These are phyloP conservation scores for Drosophila repletoides DNA, from an alignment of 1,140 invertebrate genomes.

Conservation along the genomic window DNA sequence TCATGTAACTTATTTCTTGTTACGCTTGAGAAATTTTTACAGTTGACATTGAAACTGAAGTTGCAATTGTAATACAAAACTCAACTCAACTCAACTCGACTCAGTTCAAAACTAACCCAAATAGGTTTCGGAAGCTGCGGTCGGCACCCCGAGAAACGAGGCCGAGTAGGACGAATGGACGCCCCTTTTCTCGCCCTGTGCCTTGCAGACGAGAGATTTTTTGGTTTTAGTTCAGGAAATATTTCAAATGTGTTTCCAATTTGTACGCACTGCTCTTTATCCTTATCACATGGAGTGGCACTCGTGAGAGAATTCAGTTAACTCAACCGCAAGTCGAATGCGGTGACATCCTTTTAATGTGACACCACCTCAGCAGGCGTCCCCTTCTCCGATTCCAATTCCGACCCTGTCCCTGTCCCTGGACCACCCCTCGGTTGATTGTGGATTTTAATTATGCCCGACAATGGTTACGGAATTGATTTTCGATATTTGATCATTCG, in stretches of 20 bases:
- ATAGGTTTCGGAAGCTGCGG: constrained; percentile 79
- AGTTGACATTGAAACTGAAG: constrained; percentile 76
- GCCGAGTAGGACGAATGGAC: background rate
- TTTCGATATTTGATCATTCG: constrained; percentile 81
- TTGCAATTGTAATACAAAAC: constrained; percentile 69
- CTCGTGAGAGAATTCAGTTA: constrained; percentile 74
- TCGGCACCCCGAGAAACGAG: constrained; percentile 45
- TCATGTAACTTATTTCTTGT: constrained; percentile 79
- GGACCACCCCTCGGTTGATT: constrained; percentile 34
- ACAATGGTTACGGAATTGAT: constrained; percentile 76
- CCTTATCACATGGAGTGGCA: constrained; percentile 75
- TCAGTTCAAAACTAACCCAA: constrained; percentile 64
- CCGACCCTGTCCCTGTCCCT: background rate
- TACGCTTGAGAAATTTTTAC: constrained; percentile 73
- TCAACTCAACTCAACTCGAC: constrained; percentile 49
- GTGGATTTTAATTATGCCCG: constrained; percentile 74
- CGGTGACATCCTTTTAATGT: constrained; percentile 69
- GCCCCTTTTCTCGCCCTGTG: constrained; percentile 34
- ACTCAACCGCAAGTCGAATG: constrained; percentile 66
- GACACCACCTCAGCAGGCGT: constrained; percentile 73
- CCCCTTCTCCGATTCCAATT: constrained; percentile 1
- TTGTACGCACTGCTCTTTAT: constrained; percentile 55
- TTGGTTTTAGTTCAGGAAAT: constrained; percentile 59
- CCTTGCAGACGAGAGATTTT: background rate
- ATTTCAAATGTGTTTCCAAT: constrained; percentile 78